phyloP scores from a whole-genome alignment of 1,140 invertebrate species.

The Papilio glaucus region DNA sequence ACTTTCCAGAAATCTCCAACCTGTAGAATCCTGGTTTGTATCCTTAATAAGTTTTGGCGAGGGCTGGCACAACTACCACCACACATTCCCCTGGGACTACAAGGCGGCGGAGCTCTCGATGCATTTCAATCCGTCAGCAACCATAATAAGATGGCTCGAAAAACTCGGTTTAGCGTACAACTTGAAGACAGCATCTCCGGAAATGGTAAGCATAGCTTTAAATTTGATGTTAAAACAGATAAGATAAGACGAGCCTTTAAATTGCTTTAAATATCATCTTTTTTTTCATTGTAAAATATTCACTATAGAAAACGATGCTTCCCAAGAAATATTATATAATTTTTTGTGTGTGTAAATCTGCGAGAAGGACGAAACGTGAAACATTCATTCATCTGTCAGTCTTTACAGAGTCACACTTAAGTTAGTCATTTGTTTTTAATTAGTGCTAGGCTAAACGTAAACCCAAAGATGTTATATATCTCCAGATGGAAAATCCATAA shows the following conservation, averaged over 20 bases:
- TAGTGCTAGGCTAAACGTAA: neutral
- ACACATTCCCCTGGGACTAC: conserved; percentile 91
- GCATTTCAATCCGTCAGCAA: conserved; percentile 78
- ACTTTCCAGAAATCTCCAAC: conserved; percentile 83
- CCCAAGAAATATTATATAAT: neutral
- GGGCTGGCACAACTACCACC: conserved; percentile 93
- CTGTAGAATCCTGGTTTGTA: conserved; percentile 84
- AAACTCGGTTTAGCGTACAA: conserved; percentile 86
- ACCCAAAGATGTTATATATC: neutral
- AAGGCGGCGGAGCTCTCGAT: conserved; percentile 85
- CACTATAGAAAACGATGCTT: neutral
- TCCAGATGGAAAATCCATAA: no score
- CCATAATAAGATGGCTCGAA: conserved; percentile 80
- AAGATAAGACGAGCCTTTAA: no score
- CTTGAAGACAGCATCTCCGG: conserved; percentile 80
- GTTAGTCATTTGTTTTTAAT: no score
- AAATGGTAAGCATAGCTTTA: conserved; percentile 69
- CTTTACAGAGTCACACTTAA: no score
- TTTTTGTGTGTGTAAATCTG: no score
- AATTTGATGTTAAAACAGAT: neutral
- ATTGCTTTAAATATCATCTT: no score
- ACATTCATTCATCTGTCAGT: no score
- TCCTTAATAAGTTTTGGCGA: conserved; percentile 84
- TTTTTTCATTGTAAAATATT: neutral
- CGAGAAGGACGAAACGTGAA: no score